Conservation (phyloP, 2,888 invertebrate genomes). For the Thelaira solivaga region DNA sequence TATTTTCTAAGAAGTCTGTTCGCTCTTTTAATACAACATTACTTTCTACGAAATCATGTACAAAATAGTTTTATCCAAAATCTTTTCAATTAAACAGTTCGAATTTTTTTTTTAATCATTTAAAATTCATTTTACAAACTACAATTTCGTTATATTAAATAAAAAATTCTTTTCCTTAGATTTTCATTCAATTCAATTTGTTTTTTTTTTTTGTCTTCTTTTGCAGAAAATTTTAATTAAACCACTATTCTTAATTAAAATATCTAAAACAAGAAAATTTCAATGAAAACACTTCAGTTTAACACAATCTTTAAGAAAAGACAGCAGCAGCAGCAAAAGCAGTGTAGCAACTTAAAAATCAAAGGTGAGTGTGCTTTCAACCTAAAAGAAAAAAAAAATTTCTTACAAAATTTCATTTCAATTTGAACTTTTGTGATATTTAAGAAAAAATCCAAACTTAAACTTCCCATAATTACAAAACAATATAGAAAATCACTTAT, state of each 20-base stretch:
- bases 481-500: no score
- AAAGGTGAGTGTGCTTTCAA: slow-evolving; percentile 48
- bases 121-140: no score
- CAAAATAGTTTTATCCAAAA: no score
- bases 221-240: slow-evolving; percentile 38
- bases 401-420: background rate
- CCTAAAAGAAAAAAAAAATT: background rate
- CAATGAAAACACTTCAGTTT: background rate
- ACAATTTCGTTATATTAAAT: no score
- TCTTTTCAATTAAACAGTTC: no score
- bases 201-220: no score
- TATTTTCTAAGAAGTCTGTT: no score
- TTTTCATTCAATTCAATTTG: no score
- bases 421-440: slow-evolving; percentile 47
- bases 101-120: no score
- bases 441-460: slow-evolving; percentile 3
- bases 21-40: no score
- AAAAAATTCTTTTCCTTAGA: no score
- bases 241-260: slow-evolving; percentile 21
- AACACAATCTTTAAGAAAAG: background rate
- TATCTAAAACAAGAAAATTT: slow-evolving; percentile 5
- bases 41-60: no score
- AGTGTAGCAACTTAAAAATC: slow-evolving; percentile 9
- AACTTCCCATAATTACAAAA: background rate
- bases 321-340: background rate